Conservation (phyloP, 2,113 vertebrate species). For the Cervus canadensis region DNA sequence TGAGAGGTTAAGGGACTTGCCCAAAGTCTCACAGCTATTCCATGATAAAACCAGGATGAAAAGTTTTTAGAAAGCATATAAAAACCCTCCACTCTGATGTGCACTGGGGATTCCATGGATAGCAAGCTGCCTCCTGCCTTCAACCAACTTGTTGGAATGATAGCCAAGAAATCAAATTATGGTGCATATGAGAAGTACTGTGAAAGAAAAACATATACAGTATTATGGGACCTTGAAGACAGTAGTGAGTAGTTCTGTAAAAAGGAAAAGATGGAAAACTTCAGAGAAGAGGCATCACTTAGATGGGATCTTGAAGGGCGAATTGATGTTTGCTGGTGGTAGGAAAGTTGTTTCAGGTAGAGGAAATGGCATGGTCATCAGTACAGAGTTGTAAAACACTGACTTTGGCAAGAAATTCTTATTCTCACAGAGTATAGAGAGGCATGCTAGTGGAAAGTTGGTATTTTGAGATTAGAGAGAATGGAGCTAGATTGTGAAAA, state of each 20-base stretch:
- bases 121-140: neutral
- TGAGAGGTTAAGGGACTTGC: slow-evolving; percentile 1
- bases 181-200: neutral
- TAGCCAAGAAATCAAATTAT: neutral
- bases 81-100: neutral
- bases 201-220: neutral
- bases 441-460: neutral
- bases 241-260: neutral
- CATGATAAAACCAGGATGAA: neutral
- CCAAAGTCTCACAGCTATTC: neutral
- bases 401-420: slow-evolving; percentile 5
- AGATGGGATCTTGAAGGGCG: neutral
- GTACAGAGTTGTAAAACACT: neutral
- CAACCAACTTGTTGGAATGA: neutral
- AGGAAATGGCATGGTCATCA: neutral
- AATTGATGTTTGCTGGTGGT: neutral
- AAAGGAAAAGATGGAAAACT: neutral
- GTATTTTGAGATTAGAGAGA: slow-evolving; percentile 17
- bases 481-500: neutral
- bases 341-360: neutral
- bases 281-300: neutral
- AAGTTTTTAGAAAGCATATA: neutral
- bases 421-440: neutral
- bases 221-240: neutral
- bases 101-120: neutral